Percentiles rank a stretch among this genome's conserved stretches.
These are phyloP conservation scores for Melanotaenia pygmaea DNA, from an alignment of 2,797 vertebrate genomes.

Conservation along the genomic window DNA sequence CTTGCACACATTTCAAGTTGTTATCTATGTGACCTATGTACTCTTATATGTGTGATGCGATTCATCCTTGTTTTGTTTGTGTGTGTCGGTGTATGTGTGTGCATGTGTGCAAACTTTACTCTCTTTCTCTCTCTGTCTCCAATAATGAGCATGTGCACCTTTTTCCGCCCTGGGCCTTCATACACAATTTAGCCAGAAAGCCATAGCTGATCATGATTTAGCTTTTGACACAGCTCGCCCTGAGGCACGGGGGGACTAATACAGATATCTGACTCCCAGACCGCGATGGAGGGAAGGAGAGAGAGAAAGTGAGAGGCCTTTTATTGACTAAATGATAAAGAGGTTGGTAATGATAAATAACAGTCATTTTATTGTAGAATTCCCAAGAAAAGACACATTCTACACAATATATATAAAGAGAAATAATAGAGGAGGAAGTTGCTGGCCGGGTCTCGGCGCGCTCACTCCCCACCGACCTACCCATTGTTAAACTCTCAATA, in stretches of 20 bases:
- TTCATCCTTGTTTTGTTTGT: slow-evolving; percentile 79
- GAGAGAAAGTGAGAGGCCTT: slow-evolving; percentile 92
- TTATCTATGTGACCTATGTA: slow-evolving; percentile 48
- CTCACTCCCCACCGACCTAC: slow-evolving; percentile 84
- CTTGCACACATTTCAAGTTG: slow-evolving; percentile 17
- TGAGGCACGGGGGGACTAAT: slow-evolving; percentile 95
- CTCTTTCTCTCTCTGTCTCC: slow-evolving; percentile 90
- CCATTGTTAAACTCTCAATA: slow-evolving; percentile 93
- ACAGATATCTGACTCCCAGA: slow-evolving; percentile 99
- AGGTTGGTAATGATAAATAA: slow-evolving; percentile 99
- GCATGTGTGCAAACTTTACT: slow-evolving; percentile 77
- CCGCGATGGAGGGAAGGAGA: slow-evolving; percentile 88
- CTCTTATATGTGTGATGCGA: slow-evolving; percentile 52
- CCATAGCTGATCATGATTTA: slow-evolving; percentile 99
- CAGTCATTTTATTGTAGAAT: slow-evolving; percentile 99
- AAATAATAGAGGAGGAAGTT: slow-evolving; percentile 86
- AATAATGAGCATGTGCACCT: slow-evolving; percentile 99
- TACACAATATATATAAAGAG: slow-evolving; percentile 90
- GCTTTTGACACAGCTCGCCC: slow-evolving; percentile 99
- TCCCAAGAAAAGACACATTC: slow-evolving; percentile 99
- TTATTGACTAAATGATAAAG: slow-evolving; percentile 99
- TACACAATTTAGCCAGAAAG: slow-evolving; percentile 99
- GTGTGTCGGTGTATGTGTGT: background rate
- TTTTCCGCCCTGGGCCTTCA: slow-evolving; percentile 96
- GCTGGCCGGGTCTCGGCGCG: slow-evolving; percentile 61